Evolutionary conservation across 2,888 invertebrate species (phyloP).

Genomic region (Tiphia femorata): DNA sequence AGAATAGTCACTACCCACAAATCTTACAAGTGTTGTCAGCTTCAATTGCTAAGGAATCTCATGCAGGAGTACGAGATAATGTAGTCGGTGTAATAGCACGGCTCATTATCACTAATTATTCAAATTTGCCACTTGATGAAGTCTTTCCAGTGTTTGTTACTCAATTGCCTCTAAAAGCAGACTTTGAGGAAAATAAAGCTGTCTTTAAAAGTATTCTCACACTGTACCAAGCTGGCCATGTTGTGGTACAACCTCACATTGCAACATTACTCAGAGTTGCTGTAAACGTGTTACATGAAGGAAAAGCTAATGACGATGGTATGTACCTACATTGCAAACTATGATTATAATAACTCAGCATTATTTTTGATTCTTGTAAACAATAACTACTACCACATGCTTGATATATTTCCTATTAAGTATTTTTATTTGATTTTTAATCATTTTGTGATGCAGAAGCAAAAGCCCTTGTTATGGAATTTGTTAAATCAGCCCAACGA

Average conservation of each 20-base stretch:
- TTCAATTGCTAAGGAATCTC: constrained; percentile 76
- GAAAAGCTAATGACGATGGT: constrained; percentile 72
- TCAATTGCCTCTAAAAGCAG: constrained; percentile 80
- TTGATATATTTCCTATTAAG: too few relatives aligned
- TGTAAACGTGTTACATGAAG: constrained; percentile 72
- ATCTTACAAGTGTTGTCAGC: constrained; percentile 78
- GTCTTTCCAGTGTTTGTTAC: constrained; percentile 80
- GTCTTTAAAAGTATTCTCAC: constrained; percentile 77
- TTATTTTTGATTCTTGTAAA: constrained; percentile 32
- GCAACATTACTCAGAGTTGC: constrained; percentile 72
- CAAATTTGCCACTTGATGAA: constrained; percentile 78
- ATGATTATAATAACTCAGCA: constrained; percentile 2
- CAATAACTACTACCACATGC: too few relatives aligned
- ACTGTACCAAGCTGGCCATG: constrained; percentile 75
- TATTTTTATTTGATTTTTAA: too few relatives aligned
- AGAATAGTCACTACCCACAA: constrained; percentile 73
- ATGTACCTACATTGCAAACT: too few relatives aligned
- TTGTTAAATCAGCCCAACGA: constrained; percentile 72
- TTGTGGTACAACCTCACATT: constrained; percentile 71
- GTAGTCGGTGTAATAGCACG: constrained; percentile 83
- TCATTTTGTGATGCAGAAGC: too few relatives aligned
- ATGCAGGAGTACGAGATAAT: constrained; percentile 79
- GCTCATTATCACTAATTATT: constrained; percentile 77
- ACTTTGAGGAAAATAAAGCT: constrained; percentile 80
- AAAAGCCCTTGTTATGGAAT: constrained; percentile 69